Evolutionary conservation across 2,797 vertebrate genomes (phyloP), one percentile per base, ranked within the genome.

Genomic region (Lerista edwardsae): DNA sequence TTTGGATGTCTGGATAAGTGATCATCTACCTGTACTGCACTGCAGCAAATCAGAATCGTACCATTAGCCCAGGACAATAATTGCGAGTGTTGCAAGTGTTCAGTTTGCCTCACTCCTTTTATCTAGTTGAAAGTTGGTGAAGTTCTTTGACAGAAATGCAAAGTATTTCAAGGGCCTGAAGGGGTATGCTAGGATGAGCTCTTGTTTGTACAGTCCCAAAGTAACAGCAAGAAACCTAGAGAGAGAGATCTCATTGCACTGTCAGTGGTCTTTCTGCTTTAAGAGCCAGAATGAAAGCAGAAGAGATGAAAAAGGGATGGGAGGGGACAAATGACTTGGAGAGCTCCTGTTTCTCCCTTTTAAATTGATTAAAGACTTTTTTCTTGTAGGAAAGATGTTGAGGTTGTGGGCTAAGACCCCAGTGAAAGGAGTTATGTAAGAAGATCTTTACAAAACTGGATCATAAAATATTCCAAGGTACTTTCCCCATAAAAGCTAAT

Each of bases 401-500:
- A 67, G 19, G 75, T 71, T 82, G 23, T 74, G 61, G 71, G 41
- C 59, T 29, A 23, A 47, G 77, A 85, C 25, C 77, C 73, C 11
- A 44, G 55, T 25, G 19, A 47, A 69, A 51, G 44, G 57, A 76
- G 19, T 81, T 81, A 76, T 8, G 6, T 86, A 86, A 85, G 78
- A 84, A 72, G 59, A 76, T 69, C 57, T 81, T 86, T 76, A 76
- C 27, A 14, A 76, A 86, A 86, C 79, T 39, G 65, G 79, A 76
- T 69, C 79, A 81, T 76, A 86, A 81, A 81, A 41, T 80, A 69
- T 69, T 75, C 31, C 27, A 76, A 51, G 34, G 84, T 71, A 62
- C 73, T 81, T 81, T 76, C 73, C 59, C 57, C 79, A 79, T 36
- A 61, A 83, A 87, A 64, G 23, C 80, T 84, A 68, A 88, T 65